These are phyloP conservation scores for human DNA, from an alignment of 2,113 vertebrate genomes.

Conservation along the genomic window GRCh38 chr16:51543501-51544000, in stretches of 20 bases:
- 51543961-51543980: constrained; percentile 66
- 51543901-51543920: constrained; percentile 56
- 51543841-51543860: constrained; percentile 21
- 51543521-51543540: constrained; percentile 99
- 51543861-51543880: constrained; percentile 15
- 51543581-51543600: constrained; percentile 99
- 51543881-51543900: constrained; percentile 58
- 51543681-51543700: constrained; percentile 85
- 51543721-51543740: constrained; percentile 75
- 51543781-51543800: constrained; percentile 9
- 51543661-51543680: constrained; percentile 94
- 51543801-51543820: constrained; percentile 47
- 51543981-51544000: constrained; percentile 58
- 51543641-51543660: constrained; percentile 84
- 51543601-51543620: constrained; percentile 95
- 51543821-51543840: not conserved
- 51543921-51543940: constrained; percentile 47
- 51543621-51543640: constrained; percentile 91
- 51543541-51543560: constrained; percentile 88
- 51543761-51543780: constrained; percentile 50
- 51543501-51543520: constrained; percentile 98
- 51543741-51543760: constrained; percentile 73
- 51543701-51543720: constrained; percentile 78
- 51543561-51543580: constrained; percentile 97
- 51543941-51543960: constrained; percentile 46